Conservation (phyloP, 2,113 vertebrate genomes). For the Hemichromis elongatus region DNA sequence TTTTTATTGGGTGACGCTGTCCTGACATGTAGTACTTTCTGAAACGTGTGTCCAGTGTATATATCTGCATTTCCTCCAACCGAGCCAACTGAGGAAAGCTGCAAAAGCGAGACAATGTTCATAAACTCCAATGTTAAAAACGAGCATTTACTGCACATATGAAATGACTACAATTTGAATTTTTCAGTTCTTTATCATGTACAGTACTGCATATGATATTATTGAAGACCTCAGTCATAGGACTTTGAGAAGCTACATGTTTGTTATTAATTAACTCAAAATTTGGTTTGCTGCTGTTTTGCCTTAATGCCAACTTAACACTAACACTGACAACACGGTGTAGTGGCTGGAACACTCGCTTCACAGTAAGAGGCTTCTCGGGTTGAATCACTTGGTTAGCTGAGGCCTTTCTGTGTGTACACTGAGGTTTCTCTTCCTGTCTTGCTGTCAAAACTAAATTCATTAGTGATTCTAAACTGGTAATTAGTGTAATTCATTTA, state of each 20-base stretch:
- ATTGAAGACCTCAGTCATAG: not conserved
- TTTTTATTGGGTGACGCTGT: no score
- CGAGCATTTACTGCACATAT: no score
- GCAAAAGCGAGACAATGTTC: no score
- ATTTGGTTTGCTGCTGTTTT: not conserved
- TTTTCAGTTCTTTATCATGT: not conserved
- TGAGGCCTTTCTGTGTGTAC: not conserved
- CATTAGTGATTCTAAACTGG: not conserved
- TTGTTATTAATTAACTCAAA: no score
- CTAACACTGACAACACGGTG: fast-evolving
- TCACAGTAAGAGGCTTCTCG: not conserved
- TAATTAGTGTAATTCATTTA: not conserved
- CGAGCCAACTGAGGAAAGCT: no score
- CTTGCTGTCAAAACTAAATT: not conserved
- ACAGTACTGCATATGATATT: not conserved
- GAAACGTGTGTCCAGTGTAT: no score
- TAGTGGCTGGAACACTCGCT: not conserved
- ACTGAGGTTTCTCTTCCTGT: not conserved
- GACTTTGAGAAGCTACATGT: not conserved
- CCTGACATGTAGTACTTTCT: no score
- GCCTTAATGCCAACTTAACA: not conserved
- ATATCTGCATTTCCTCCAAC: no score
- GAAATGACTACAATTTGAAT: not conserved
- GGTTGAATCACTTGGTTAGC: not conserved
- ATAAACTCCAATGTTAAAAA: no score